Evolutionary conservation across 2,113 vertebrate genomes (phyloP).

Genomic region (Psophia crepitans): DNA sequence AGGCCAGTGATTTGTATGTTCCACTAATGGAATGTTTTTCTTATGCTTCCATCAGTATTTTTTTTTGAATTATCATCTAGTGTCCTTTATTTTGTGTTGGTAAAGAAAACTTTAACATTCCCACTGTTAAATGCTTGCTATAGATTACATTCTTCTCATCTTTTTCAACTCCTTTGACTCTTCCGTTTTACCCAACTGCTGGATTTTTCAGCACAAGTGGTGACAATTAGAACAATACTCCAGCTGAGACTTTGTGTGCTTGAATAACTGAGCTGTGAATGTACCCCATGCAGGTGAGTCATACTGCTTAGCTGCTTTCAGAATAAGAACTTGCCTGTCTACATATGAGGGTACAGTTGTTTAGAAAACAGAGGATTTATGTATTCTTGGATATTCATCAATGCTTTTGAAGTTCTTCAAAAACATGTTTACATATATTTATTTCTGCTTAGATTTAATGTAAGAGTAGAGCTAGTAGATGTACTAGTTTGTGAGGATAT

Average conservation of each 20-base stretch:
- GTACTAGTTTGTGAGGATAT: neutral
- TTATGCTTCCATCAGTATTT: neutral
- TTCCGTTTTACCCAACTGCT: neutral
- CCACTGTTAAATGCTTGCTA: neutral
- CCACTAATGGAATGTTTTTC: neutral
- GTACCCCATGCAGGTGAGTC: neutral
- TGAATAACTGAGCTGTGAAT: neutral
- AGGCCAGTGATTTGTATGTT: neutral
- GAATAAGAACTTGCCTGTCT: neutral
- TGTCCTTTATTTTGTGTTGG: neutral
- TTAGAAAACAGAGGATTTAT: neutral
- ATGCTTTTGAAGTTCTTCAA: neutral
- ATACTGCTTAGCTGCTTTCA: neutral
- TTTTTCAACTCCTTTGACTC: neutral
- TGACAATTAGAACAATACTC: neutral
- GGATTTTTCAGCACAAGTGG: neutral
- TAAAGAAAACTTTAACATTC: neutral
- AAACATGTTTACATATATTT: neutral
- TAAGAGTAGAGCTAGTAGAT: neutral
- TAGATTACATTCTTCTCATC: neutral
- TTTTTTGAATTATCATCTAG: neutral
- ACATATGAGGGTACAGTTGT: neutral
- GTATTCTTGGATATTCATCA: neutral
- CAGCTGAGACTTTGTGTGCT: neutral
- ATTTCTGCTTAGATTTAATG: neutral